These are phyloP conservation scores for Poecilobothrus nobilitatus DNA, from an alignment of 2,888 invertebrate genomes.

Conservation along the genomic window DNA sequence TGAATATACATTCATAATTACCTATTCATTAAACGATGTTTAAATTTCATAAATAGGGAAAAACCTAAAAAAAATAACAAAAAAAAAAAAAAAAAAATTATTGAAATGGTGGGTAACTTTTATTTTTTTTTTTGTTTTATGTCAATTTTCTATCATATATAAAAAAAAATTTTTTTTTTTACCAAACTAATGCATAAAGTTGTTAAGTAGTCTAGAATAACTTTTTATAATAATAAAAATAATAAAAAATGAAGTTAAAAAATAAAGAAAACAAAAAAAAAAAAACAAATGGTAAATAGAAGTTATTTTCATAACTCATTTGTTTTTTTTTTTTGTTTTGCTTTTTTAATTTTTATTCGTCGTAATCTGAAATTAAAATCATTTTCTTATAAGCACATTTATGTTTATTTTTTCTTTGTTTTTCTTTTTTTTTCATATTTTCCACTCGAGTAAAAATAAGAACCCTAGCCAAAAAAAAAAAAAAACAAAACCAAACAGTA, in stretches of 20 bases:
- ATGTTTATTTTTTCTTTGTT: not conserved
- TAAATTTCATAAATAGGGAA: too few relatives aligned
- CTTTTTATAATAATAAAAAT: not conserved
- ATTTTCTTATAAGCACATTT: conserved; percentile 15
- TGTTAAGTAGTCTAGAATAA: conserved; percentile 2
- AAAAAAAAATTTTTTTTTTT: too few relatives aligned
- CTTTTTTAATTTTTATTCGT: conserved; percentile 20
- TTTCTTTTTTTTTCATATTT: not conserved
- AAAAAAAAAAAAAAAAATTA: too few relatives aligned
- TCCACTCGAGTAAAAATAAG: not conserved
- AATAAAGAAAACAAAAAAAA: too few relatives aligned
- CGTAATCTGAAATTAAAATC: conserved; percentile 25
- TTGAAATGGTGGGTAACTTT: too few relatives aligned
- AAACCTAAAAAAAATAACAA: too few relatives aligned
- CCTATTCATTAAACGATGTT: too few relatives aligned
- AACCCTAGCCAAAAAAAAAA: not conserved
- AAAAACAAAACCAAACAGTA: too few relatives aligned
- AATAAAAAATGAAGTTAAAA: too few relatives aligned
- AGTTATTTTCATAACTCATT: conserved; percentile 19
- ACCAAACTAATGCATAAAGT: not conserved
- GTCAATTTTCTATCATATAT: too few relatives aligned
- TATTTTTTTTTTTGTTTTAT: too few relatives aligned
- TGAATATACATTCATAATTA: too few relatives aligned
- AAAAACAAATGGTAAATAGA: conserved; percentile 11
- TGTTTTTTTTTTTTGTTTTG: conserved; percentile 18